A percentile compares a stretch with the other conserved stretches of the same genome.
Evolutionary conservation across 2,113 vertebrate species (phyloP).

Genomic region (Oreochromis aureus): DNA sequence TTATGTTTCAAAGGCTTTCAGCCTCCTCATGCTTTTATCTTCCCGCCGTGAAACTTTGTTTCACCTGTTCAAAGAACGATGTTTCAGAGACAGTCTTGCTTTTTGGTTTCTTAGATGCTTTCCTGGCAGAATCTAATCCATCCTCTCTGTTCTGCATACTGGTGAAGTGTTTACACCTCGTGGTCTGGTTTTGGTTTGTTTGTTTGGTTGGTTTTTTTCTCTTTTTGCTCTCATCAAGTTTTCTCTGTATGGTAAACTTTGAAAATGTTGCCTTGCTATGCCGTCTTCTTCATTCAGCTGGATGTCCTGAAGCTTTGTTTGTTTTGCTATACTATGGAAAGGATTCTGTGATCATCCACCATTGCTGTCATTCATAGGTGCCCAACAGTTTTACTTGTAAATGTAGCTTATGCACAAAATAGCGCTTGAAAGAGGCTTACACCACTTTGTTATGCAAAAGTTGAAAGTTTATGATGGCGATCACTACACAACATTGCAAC

Average conservation of each 20-base stretch:
- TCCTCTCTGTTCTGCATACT: background rate
- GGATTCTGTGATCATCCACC: background rate
- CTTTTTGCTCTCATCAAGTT: background rate
- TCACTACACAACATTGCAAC: background rate
- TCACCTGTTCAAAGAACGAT: background rate
- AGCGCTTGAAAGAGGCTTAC: background rate
- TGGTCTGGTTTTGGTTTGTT: background rate
- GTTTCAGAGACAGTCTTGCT: background rate
- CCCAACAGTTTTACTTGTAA: background rate
- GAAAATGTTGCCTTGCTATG: background rate
- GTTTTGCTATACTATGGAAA: background rate
- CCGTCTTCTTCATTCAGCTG: background rate
- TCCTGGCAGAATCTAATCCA: background rate
- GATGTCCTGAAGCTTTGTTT: background rate
- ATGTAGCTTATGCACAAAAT: background rate
- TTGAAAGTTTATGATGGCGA: background rate
- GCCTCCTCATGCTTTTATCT: background rate
- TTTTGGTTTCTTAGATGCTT: background rate
- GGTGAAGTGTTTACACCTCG: background rate
- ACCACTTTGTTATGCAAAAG: background rate
- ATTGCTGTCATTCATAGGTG: background rate
- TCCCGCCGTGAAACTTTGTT: background rate
- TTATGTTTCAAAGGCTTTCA: background rate
- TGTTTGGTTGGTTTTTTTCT: rapidly evolving
- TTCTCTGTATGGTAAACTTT: background rate